These are phyloP conservation scores for Mongoloraphidia duomilia DNA, from an alignment of 2,888 invertebrate genomes.

Conservation along the genomic window DNA sequence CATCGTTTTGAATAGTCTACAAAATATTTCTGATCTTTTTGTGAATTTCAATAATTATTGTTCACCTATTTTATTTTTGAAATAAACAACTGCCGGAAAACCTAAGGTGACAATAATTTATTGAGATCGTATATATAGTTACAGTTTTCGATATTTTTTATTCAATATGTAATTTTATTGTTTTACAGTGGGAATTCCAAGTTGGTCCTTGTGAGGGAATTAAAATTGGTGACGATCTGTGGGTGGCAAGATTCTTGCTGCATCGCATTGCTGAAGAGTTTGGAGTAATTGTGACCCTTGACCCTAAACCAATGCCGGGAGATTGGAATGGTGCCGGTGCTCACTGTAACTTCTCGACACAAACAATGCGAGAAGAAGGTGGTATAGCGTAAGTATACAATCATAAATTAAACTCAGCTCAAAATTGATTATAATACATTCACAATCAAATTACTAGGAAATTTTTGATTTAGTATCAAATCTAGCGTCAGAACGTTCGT, in stretches of 20 bases:
- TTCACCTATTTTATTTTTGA: too few relatives aligned
- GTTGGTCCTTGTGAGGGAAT: conserved; percentile 87
- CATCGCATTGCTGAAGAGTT: conserved; percentile 90
- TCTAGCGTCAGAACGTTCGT: too few relatives aligned
- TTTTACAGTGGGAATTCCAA: conserved; percentile 66
- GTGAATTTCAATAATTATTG: too few relatives aligned
- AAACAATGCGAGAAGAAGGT: conserved; percentile 76
- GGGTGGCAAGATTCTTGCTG: conserved; percentile 75
- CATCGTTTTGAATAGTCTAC: too few relatives aligned
- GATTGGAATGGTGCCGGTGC: conserved; percentile 96
- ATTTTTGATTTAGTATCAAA: too few relatives aligned
- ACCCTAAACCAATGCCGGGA: conserved; percentile 65
- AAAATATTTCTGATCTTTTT: too few relatives aligned
- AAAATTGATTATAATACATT: too few relatives aligned
- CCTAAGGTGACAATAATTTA: too few relatives aligned
- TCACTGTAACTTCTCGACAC: conserved; percentile 92
- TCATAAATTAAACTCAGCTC: neutral
- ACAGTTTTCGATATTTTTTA: too few relatives aligned
- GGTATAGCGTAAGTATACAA: conserved; percentile 57
- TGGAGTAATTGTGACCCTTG: conserved; percentile 63
- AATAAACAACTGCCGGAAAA: too few relatives aligned
- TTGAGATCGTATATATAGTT: too few relatives aligned
- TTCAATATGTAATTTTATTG: neutral
- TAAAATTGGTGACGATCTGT: conserved; percentile 66
- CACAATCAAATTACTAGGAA: too few relatives aligned